These are phyloP conservation scores for Pseudanteris insignis DNA, from an alignment of 2,888 invertebrate genomes.

Conservation along the genomic window DNA sequence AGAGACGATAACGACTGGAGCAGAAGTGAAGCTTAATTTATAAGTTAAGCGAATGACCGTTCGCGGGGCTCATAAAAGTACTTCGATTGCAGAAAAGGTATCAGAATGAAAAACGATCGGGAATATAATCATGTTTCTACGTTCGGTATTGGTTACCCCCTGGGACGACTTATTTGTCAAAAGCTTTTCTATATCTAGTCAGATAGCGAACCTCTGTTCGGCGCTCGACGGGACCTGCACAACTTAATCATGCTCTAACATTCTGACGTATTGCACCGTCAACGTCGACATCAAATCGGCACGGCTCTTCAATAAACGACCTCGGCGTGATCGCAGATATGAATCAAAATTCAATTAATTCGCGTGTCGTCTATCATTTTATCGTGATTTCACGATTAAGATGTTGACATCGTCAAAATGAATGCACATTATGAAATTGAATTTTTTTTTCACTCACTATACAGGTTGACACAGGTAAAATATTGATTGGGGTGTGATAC, in stretches of 20 bases:
- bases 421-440: constrained; percentile 5
- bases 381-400: constrained; percentile 21
- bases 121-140: constrained; percentile 41
- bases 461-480: too few relatives aligned
- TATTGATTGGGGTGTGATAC: too few relatives aligned
- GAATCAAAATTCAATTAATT: constrained; percentile 29
- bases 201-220: constrained; percentile 31
- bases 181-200: constrained; percentile 44
- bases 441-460: constrained; percentile 1
- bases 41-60: constrained; percentile 30
- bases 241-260: constrained; percentile 58
- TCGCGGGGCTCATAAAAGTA: constrained; percentile 19
- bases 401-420: constrained; percentile 14
- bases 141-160: constrained; percentile 46
- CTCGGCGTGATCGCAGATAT: constrained; percentile 16
- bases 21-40: constrained; percentile 35
- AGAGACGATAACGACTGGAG: constrained; percentile 17
- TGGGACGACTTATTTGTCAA: constrained; percentile 54
- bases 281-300: constrained; percentile 44
- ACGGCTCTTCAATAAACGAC: constrained; percentile 33
- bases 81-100: constrained; percentile 35
- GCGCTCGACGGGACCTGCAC: constrained; percentile 36
- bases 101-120: constrained; percentile 41
- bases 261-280: constrained; percentile 52
- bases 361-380: constrained; percentile 22